A percentile compares a stretch with the other conserved stretches of the same genome.
These are phyloP conservation scores for Lasius fuliginosus DNA, from an alignment of 2,888 invertebrate species.

Conservation along the genomic window DNA sequence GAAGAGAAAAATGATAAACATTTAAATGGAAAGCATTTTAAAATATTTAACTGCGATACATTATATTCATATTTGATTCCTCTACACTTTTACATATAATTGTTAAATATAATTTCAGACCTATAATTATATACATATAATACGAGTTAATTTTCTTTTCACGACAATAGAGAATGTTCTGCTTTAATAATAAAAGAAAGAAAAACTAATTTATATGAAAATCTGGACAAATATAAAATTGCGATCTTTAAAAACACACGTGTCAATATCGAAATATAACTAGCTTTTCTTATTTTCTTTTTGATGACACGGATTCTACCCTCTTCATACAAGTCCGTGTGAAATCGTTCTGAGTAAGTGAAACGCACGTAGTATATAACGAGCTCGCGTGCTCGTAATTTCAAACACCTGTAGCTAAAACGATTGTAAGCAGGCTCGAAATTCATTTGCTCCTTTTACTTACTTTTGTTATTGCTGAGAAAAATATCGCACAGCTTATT, in stretches of 20 bases:
- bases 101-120: conserved; percentile 1
- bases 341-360: conserved; percentile 10
- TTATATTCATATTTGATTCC: background rate
- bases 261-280: background rate
- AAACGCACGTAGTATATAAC: background rate
- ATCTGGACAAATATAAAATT: background rate
- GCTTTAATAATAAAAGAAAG: background rate
- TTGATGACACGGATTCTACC: background rate
- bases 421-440: conserved; percentile 55
- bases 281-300: background rate
- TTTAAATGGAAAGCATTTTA: background rate
- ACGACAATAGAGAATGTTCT: background rate
- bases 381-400: conserved; percentile 44
- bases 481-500: background rate
- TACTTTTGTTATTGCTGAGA: background rate
- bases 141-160: background rate
- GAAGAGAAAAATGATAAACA: background rate
- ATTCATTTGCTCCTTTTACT: conserved; percentile 12
- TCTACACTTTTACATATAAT: background rate
- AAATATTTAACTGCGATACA: background rate
- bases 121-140: background rate
- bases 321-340: background rate
- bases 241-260: background rate
- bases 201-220: background rate
- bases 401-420: conserved; percentile 72